Base-by-base conservation (phyloP, 2,113 vertebrate genomes). In the Piprites chloris region DNA sequence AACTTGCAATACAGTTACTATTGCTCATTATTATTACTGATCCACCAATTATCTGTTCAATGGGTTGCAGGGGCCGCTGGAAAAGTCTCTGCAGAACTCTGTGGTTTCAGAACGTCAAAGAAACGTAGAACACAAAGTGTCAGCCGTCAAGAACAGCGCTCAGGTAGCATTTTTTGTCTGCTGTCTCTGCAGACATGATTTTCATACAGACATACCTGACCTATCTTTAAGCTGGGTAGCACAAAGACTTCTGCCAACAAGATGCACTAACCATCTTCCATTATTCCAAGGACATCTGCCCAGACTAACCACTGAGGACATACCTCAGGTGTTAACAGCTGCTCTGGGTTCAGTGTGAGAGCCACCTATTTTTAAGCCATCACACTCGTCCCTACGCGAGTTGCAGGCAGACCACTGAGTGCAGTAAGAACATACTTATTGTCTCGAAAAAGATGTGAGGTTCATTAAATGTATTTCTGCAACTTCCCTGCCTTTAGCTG, bases 41-140 rank as follows among this genome's bases (percentile, higher is more conserved):
- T n/a, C 27, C 53, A 44, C 12, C 30, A 28, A 2, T 85, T 44
- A 56, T 37, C 41, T 87, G 66, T 71, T 76, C 72, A 32, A 53
- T 65, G 69, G 94, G 84, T 96, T 94, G 62, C 96, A 99, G 99
- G 99, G 99, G 19, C 99, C 99, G 0, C 96, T 99, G 97, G 99
- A 99, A 93, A 99, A 99, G 89, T 99, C 99, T 5, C 95, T 99
- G 92, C 99, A 99, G 97, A 98, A 95, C 86, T 99, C 99, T 3
- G 98, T 98, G 90, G 98, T 98, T 67, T 98, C 98, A 33, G 99
- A 99, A 97, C 98, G 98, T 78, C 99, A 99, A 82, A 98, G 99
- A 93, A 99, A 98, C 33, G 97, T 99, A 82, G 99, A 99, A 71
- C 98, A 99, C 97, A 98, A 98, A 96, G 98, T 99, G 19, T 98